A percentile compares a stretch with the other conserved stretches of the same genome.
phyloP scores from a whole-genome alignment of 1,140 invertebrate genomes.

The Sinella curviseta region DNA sequence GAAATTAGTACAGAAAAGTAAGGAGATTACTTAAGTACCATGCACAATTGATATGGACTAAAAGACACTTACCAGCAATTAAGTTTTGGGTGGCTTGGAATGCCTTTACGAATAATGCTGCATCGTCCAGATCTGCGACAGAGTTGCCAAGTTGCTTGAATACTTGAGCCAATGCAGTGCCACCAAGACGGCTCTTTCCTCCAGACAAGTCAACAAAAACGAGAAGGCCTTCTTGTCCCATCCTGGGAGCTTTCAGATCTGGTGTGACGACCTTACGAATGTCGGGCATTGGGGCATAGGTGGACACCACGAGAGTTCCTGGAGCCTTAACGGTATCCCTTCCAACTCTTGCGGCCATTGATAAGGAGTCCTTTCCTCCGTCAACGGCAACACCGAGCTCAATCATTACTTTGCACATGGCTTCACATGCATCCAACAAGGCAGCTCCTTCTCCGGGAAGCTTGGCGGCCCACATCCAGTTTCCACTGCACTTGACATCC shows the following conservation, averaged over 20 bases:
- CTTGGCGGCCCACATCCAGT: slow-evolving; percentile 99
- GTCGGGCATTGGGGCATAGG: slow-evolving; percentile 91
- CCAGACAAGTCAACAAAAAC: slow-evolving; percentile 71
- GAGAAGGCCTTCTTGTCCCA: slow-evolving; percentile 59
- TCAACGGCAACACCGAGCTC: slow-evolving; percentile 88
- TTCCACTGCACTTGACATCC: slow-evolving; percentile 95
- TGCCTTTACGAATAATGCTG: slow-evolving; percentile 66
- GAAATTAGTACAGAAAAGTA: neutral
- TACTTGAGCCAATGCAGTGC: slow-evolving; percentile 87
- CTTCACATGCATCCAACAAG: slow-evolving; percentile 80
- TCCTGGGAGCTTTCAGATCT: slow-evolving; percentile 74
- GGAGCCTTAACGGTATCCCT: slow-evolving; percentile 79
- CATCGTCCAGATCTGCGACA: slow-evolving; percentile 76
- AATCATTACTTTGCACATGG: slow-evolving; percentile 85
- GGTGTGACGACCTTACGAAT: slow-evolving; percentile 78
- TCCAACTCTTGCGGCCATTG: slow-evolving; percentile 88
- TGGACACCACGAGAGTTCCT: slow-evolving; percentile 87
- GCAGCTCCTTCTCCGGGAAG: slow-evolving; percentile 84
- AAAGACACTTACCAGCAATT: slow-evolving; percentile 64
- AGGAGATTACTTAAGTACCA: neutral
- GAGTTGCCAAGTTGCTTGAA: slow-evolving; percentile 80
- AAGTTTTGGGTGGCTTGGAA: slow-evolving; percentile 83
- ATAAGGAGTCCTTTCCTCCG: slow-evolving; percentile 96
- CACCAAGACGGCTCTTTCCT: slow-evolving; percentile 74
- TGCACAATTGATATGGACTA: neutral